A percentile compares a stretch with the other conserved stretches of the same genome.
Evolutionary conservation across 2,797 vertebrate genomes (phyloP).

Genomic region (Melanotaenia pygmaea): DNA sequence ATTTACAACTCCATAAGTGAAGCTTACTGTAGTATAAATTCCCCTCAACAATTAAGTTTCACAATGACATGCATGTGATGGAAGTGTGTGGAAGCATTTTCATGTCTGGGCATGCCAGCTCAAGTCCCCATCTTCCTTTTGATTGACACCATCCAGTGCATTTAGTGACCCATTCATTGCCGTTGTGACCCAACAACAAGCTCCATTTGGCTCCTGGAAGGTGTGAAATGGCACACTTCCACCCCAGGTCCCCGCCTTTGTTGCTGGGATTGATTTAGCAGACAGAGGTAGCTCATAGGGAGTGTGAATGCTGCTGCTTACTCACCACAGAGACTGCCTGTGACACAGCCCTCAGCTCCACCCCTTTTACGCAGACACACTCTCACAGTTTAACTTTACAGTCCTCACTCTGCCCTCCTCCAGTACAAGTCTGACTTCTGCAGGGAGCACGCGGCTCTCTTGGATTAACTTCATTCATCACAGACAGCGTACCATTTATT

Average conservation of each 20-base stretch:
- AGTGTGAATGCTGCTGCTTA: constrained; percentile 72
- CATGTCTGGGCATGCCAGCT: constrained; percentile 75
- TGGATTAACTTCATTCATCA: constrained; percentile 73
- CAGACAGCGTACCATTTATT: constrained; percentile 45
- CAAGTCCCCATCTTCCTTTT: constrained; percentile 52
- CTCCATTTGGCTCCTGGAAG: constrained; percentile 81
- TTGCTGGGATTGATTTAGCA: constrained; percentile 78
- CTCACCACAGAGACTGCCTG: constrained; percentile 35
- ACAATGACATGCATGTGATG: constrained; percentile 38
- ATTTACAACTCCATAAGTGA: background rate
- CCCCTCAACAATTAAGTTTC: constrained; percentile 30
- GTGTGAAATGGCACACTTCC: constrained; percentile 80
- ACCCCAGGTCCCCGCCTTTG: constrained; percentile 60
- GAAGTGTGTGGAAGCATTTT: constrained; percentile 39
- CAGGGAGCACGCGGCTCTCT: constrained; percentile 42
- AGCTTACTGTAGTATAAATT: background rate
- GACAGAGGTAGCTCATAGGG: constrained; percentile 69
- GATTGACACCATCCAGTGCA: constrained; percentile 70
- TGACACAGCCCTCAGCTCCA: constrained; percentile 63
- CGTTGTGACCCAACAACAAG: constrained; percentile 58
- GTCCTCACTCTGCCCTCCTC: constrained; percentile 57
- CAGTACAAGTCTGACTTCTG: constrained; percentile 68
- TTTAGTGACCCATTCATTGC: constrained; percentile 51
- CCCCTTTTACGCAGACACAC: constrained; percentile 71
- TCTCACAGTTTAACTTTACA: constrained; percentile 63